A percentile compares a stretch with the other conserved stretches of the same genome.
phyloP scores from a whole-genome alignment of 2,797 vertebrate species.

The Hylomyscus alleni region DNA sequence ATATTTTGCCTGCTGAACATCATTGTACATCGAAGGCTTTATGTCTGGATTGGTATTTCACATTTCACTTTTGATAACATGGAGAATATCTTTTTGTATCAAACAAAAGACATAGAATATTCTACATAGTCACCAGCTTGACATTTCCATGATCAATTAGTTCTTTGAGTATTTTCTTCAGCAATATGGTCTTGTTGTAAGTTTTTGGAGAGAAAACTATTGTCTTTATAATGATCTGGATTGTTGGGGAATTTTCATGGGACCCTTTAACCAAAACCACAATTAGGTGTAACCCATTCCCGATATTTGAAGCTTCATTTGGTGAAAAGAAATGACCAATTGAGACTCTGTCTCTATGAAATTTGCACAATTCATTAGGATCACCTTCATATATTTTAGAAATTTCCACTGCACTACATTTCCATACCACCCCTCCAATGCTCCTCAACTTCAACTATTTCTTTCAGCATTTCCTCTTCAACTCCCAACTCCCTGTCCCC shows the following conservation, averaged over 20 bases:
- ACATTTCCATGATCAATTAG: not conserved
- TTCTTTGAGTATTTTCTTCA: not conserved
- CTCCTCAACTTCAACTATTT: not conserved
- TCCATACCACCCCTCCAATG: not conserved
- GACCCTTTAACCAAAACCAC: not conserved
- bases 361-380: not conserved
- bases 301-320: not conserved
- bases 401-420: not conserved
- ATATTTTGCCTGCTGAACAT: not conserved
- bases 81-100: not conserved
- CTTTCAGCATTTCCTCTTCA: not conserved
- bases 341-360: not conserved
- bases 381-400: not conserved
- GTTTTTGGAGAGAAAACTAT: not conserved
- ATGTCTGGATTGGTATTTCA: not conserved
- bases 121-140: not conserved
- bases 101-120: not conserved
- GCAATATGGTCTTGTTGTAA: not conserved
- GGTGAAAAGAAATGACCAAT: not conserved
- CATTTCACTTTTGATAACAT: not conserved
- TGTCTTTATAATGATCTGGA: not conserved
- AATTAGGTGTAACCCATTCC: not conserved
- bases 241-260: not conserved
- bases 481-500: not conserved
- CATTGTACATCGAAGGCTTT: not conserved